Percentiles rank a stretch among this genome's conserved stretches.
These are phyloP conservation scores for Plodia interpunctella DNA, from an alignment of 1,140 invertebrate species.

Conservation along the genomic window DNA sequence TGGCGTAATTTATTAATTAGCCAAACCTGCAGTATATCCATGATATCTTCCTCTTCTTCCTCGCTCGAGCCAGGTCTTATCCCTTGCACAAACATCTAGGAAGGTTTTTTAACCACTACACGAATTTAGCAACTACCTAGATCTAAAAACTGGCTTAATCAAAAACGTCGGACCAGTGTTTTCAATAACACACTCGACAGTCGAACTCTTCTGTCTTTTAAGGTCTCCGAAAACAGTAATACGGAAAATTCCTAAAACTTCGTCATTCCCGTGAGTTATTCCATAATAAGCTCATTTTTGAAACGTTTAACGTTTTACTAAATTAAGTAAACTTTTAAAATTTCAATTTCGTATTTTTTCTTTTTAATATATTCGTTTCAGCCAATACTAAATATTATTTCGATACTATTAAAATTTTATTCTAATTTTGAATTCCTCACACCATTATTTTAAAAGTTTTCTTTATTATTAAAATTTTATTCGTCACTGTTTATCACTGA, in stretches of 20 bases:
- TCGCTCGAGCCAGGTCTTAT: slow-evolving; percentile 61
- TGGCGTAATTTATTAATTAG: neutral
- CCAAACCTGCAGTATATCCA: slow-evolving; percentile 64
- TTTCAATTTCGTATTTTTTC: neutral
- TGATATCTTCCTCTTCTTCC: slow-evolving; percentile 65
- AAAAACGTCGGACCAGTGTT: neutral
- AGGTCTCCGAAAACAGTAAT: neutral
- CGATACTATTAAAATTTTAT: too few relatives aligned
- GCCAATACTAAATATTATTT: too few relatives aligned
- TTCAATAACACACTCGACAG: too few relatives aligned
- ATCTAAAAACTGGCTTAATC: neutral
- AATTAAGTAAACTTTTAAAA: too few relatives aligned
- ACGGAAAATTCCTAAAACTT: neutral
- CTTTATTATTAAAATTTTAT: too few relatives aligned
- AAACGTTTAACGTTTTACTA: too few relatives aligned
- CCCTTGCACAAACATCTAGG: slow-evolving; percentile 53
- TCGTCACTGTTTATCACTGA: neutral
- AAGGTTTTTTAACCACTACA: neutral
- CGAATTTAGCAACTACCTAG: neutral
- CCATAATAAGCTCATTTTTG: neutral
- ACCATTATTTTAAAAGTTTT: too few relatives aligned
- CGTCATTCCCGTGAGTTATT: slow-evolving; percentile 1
- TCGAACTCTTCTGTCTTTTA: too few relatives aligned
- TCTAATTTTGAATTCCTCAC: too few relatives aligned
- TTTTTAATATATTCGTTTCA: neutral